phyloP scores from a whole-genome alignment of 2,113 vertebrate genomes.

The Percopsis transmontana region DNA sequence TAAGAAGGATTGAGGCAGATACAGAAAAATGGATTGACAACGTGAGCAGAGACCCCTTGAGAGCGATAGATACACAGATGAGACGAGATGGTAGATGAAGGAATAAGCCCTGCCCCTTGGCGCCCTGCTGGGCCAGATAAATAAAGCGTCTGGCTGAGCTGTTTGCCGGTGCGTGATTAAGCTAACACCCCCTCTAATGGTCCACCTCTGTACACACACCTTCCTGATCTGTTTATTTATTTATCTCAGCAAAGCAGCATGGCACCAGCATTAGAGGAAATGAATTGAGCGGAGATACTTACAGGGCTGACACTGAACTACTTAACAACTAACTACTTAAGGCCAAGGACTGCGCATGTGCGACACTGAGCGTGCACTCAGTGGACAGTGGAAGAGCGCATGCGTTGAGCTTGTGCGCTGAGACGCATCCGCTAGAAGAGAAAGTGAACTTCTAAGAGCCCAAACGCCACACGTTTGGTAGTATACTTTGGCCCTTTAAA shows the following conservation, averaged over 20 bases:
- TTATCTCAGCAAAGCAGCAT: constrained; percentile 54
- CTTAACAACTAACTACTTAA: too few species aligned
- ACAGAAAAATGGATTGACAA: constrained; percentile 31
- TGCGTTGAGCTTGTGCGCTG: too few species aligned
- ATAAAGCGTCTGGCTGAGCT: constrained; percentile 39
- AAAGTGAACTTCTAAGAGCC: too few species aligned
- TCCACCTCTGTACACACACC: constrained; percentile 47
- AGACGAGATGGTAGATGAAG: constrained; percentile 25
- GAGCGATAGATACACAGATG: not conserved
- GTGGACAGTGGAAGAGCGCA: too few species aligned
- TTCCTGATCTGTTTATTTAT: constrained; percentile 61
- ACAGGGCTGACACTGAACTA: constrained; percentile 21
- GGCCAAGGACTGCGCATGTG: too few species aligned
- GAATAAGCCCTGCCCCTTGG: constrained; percentile 28
- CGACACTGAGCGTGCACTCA: too few species aligned
- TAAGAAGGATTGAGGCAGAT: constrained; percentile 3
- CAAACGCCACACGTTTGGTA: too few species aligned
- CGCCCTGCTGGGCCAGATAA: constrained; percentile 57
- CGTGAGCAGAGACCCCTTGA: constrained; percentile 35
- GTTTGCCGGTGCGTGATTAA: constrained; percentile 63
- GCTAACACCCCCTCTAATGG: constrained; percentile 46
- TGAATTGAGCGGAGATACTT: constrained; percentile 54
- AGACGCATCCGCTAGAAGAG: too few species aligned
- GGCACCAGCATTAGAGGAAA: constrained; percentile 50
- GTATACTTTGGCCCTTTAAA: too few species aligned